These are phyloP conservation scores for Lasioglossum morio DNA, from an alignment of 2,888 invertebrate genomes.

Conservation along the genomic window DNA sequence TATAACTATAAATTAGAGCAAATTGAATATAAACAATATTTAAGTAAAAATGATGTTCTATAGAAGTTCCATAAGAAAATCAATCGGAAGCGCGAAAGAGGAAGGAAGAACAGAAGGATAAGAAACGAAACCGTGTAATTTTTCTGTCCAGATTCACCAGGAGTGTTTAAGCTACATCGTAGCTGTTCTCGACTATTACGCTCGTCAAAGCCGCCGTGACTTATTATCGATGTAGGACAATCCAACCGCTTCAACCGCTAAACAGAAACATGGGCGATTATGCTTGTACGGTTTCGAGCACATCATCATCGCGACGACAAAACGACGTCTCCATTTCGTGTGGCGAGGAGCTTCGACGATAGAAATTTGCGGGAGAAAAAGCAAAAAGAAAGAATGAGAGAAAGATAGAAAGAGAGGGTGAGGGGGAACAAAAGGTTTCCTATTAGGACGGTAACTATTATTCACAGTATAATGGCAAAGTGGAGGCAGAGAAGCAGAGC, in stretches of 20 bases:
- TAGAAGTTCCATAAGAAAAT: not conserved
- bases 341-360: not conserved
- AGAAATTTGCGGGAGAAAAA: not conserved
- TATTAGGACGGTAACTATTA: slow-evolving; percentile 33
- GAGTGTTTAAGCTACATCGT: not conserved
- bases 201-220: not conserved
- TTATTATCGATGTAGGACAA: slow-evolving; percentile 4
- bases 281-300: slow-evolving; percentile 1
- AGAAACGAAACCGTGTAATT: not conserved
- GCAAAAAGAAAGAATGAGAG: not conserved
- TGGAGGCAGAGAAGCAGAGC: slow-evolving; percentile 39
- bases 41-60: not conserved
- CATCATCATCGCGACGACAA: not conserved
- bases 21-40: not conserved
- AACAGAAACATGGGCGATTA: not conserved
- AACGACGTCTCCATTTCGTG: not conserved
- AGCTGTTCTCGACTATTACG: not conserved
- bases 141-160: not conserved
- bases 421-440: not conserved
- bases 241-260: not conserved
- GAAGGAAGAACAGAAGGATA: not conserved
- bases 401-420: not conserved
- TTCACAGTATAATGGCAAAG: slow-evolving; percentile 37
- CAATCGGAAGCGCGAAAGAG: not conserved
- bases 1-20: too few relatives aligned